Base-by-base conservation (phyloP, 1,140 invertebrate species). In the Hydropsyche tenuis region DNA sequence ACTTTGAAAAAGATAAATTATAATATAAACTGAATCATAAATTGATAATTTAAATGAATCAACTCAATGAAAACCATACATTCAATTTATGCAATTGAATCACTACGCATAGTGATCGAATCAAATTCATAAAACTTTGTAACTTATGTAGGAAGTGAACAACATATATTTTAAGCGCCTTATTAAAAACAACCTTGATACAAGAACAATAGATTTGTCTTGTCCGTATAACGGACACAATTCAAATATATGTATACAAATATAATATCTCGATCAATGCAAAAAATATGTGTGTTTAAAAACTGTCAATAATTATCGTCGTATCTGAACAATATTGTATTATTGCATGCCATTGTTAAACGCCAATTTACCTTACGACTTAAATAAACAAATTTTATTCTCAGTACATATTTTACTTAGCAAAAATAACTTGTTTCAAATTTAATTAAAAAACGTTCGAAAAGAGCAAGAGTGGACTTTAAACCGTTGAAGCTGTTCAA, bases 181-280 rank as follows among this genome's bases (percentile, higher is more conserved):
- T 14, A 63, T 63, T 63, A 63, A n/a, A 63, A 63, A 5, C 60
- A 22, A 25, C 60, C 60, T 63, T 63, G 60, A 14, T 27, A 22
- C 25, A 22, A 63, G 60, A 63, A 63, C 60, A 63, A 63, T 63
- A 27, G 60, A 63, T 46, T n/a, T 16, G 45, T 46, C 20, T 53
- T 18, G 46, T 37, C 9, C 30, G 20, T 9, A 20, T 18, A 53
- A 53, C 16, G 48, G 48, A n/a, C 48, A 20, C 48, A 53, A 20
- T 18, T 53, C 16, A 53, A 48, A 53, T 53, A 18, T 20, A n/a
- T n/a, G n/a, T n/a, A n/a, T n/a, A n/a, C n/a, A n/a, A n/a, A n/a
- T n/a, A n/a, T n/a, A n/a, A n/a, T n/a, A 53, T 53, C 18, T 53
- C 48, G 16, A 53, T 16, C 48, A 53, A 53, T 53, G 48, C 48